Evolutionary conservation across 2,797 vertebrate genomes (phyloP).

Genomic region (Poecilia wingei): DNA sequence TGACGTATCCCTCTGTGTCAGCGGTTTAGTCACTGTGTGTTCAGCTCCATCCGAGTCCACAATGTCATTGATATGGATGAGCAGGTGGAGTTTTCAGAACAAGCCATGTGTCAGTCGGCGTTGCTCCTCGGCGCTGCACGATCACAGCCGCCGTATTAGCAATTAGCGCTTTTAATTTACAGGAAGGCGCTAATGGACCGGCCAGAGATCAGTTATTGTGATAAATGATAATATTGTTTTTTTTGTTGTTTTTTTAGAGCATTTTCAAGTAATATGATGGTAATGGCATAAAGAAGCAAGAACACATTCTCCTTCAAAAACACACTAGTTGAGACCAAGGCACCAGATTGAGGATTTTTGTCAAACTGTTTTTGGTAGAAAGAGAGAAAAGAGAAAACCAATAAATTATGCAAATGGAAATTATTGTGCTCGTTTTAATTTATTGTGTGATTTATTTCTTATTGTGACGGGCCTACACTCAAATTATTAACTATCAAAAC

Average conservation of each 20-base stretch:
- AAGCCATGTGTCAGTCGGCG: conserved; percentile 24
- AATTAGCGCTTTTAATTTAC: background rate
- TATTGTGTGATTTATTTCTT: too few relatives aligned
- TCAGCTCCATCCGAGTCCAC: conserved; percentile 52
- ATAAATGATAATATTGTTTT: background rate
- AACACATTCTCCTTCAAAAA: too few relatives aligned
- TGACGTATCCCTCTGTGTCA: conserved; percentile 61
- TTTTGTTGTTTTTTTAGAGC: rapidly evolving
- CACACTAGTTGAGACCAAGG: too few relatives aligned
- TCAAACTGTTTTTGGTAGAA: too few relatives aligned
- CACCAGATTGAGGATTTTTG: too few relatives aligned
- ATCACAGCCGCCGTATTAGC: background rate
- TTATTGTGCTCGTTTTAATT: too few relatives aligned
- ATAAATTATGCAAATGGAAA: too few relatives aligned
- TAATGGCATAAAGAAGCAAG: too few relatives aligned
- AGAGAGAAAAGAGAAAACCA: too few relatives aligned
- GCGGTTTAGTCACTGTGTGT: conserved; percentile 60
- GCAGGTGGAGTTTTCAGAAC: conserved; percentile 35
- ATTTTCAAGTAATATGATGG: too few relatives aligned
- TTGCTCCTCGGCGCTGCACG: background rate
- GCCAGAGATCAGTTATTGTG: background rate
- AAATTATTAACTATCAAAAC: background rate
- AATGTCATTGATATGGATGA: conserved; percentile 14
- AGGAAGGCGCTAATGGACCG: background rate
- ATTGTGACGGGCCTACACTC: too few relatives aligned